phyloP scores from a whole-genome alignment of 2,797 vertebrate species.

The Anabacerthia variegaticeps region DNA sequence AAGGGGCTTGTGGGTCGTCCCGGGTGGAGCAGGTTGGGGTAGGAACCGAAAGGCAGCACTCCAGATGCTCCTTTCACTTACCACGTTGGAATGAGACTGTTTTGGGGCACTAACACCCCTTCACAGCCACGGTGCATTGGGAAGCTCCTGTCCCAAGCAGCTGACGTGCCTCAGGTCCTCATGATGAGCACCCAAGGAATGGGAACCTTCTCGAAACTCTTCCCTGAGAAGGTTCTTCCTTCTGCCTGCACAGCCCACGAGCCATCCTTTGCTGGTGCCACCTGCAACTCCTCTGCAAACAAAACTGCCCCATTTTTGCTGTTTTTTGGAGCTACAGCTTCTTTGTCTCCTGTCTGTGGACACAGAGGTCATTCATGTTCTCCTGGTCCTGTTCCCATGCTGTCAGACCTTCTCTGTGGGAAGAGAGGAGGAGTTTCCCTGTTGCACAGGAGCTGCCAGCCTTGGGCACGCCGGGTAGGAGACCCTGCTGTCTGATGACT shows the following conservation, averaged over 20 bases:
- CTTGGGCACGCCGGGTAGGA: fast-evolving
- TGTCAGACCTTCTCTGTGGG: neutral
- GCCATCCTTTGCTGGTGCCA: neutral
- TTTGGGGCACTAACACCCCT: fast-evolving
- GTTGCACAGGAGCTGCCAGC: fast-evolving
- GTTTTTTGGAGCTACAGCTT: neutral
- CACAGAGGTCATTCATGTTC: fast-evolving
- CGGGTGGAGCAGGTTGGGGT: neutral
- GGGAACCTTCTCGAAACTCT: neutral
- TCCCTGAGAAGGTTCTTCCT: neutral
- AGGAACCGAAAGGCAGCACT: neutral
- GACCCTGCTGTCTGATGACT: neutral
- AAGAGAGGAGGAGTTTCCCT: neutral
- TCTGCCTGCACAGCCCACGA: neutral
- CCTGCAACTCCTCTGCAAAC: neutral
- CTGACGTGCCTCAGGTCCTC: neutral
- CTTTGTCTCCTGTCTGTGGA: neutral
- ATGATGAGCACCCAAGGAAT: fast-evolving
- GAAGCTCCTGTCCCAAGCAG: neutral
- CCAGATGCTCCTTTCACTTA: neutral
- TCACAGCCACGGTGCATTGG: neutral
- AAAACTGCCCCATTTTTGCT: neutral
- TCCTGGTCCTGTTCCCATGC: fast-evolving
- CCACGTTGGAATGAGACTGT: fast-evolving
- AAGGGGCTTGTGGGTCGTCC: fast-evolving